Conservation (phyloP, 1,140 invertebrate species). For the Drosophila ambigua region DNA sequence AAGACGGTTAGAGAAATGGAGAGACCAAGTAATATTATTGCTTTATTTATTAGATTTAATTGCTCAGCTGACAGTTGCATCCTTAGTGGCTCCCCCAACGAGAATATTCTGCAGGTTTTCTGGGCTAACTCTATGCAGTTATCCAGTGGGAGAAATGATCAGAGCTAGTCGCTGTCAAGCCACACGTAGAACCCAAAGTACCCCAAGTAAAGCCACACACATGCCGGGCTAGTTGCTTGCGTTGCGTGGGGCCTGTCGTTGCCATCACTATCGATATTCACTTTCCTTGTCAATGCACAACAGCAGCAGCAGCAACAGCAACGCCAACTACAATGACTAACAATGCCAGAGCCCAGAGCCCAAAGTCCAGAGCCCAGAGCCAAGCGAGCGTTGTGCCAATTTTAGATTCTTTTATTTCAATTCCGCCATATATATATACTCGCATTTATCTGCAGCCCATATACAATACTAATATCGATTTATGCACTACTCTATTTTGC, state of each 20-base stretch:
- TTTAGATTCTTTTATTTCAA: slow-evolving; percentile 50
- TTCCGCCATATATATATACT: neutral
- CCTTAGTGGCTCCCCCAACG: no score
- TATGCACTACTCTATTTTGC: slow-evolving; percentile 36
- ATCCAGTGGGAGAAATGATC: no score
- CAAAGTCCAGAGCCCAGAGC: slow-evolving; percentile 5
- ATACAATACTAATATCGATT: slow-evolving; percentile 47
- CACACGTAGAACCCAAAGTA: neutral
- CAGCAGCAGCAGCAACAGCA: slow-evolving; percentile 19
- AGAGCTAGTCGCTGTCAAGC: no score
- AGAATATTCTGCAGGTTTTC: no score
- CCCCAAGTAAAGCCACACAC: slow-evolving; percentile 32
- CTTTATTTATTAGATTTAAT: no score
- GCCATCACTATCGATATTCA: slow-evolving; percentile 62
- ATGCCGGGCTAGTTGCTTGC: slow-evolving; percentile 32
- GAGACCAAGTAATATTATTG: no score
- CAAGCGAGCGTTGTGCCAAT: slow-evolving; percentile 51
- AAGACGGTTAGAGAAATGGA: no score
- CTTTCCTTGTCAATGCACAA: slow-evolving; percentile 70
- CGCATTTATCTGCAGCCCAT: slow-evolving; percentile 6
- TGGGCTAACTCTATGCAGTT: no score
- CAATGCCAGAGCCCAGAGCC: no score
- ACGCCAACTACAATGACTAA: neutral
- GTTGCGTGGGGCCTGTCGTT: slow-evolving; percentile 56
- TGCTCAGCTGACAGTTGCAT: no score